A percentile compares a stretch with the other conserved stretches of the same genome.
phyloP scores from a whole-genome alignment of 2,888 invertebrate species.

The Odontocolon sp. region DNA sequence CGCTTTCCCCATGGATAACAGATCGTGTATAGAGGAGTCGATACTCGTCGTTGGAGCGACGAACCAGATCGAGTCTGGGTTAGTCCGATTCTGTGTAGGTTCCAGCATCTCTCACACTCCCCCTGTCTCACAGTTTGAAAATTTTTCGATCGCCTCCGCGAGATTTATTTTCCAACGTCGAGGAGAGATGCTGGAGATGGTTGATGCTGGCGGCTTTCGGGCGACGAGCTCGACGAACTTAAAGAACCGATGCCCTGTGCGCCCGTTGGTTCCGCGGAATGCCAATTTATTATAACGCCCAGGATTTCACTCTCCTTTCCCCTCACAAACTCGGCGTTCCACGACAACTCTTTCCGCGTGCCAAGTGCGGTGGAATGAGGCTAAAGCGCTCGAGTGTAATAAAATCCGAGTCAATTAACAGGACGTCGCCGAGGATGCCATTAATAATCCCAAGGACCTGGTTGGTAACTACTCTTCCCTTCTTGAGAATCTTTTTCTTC shows the following conservation, averaged over 20 bases:
- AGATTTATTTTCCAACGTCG: conserved; percentile 34
- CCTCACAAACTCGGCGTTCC: background rate
- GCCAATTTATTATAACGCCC: conserved; percentile 64
- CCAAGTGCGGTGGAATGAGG: conserved; percentile 47
- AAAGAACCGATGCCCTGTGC: conserved; percentile 55
- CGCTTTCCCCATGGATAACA: background rate
- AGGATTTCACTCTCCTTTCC: conserved; percentile 49
- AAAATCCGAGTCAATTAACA: conserved; percentile 78
- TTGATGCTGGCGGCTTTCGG: conserved; percentile 59
- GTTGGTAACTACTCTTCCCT: conserved; percentile 49
- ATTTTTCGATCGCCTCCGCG: conserved; percentile 22
- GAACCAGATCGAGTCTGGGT: background rate
- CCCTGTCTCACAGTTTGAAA: conserved; percentile 12
- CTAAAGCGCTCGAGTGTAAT: conserved; percentile 69
- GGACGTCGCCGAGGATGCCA: conserved; percentile 70
- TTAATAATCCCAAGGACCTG: conserved; percentile 73
- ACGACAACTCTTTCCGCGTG: conserved; percentile 64
- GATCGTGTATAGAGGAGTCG: background rate
- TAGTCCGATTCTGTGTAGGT: background rate
- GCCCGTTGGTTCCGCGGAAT: conserved; percentile 57
- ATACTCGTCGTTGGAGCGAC: conserved; percentile 14
- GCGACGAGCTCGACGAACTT: conserved; percentile 31
- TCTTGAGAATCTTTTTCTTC: conserved; percentile 56
- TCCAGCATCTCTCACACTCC: background rate
- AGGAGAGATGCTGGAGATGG: conserved; percentile 15